A percentile compares a stretch with the other conserved stretches of the same genome.
phyloP scores from a whole-genome alignment of 2,888 invertebrate species.

The Lithodes maja region DNA sequence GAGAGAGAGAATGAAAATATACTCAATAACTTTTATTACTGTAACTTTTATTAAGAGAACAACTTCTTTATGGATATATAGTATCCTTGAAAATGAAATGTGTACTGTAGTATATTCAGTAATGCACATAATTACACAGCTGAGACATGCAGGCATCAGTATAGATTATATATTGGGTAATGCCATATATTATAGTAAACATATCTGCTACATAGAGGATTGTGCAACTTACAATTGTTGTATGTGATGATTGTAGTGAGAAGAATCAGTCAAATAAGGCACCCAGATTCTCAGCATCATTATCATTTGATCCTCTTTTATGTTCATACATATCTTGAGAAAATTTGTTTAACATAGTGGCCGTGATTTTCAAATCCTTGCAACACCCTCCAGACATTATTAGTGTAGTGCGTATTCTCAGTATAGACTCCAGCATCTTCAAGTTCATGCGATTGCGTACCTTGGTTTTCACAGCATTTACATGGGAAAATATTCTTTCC shows the following conservation, averaged over 20 bases:
- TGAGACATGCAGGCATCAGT: no score
- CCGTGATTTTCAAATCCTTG: constrained; percentile 22
- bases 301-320: not conserved
- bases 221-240: constrained; percentile 7
- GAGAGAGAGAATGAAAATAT: no score
- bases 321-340: constrained; percentile 13
- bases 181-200: not conserved
- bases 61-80: no score
- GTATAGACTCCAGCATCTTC: constrained; percentile 10
- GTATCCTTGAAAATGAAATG: no score
- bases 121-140: no score
- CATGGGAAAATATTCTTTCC: constrained; percentile 10
- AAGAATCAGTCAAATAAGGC: constrained; percentile 1
- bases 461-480: constrained; percentile 11
- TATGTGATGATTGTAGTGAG: no score
- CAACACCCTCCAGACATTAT: constrained; percentile 34
- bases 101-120: no score
- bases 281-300: not conserved
- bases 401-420: constrained; percentile 15
- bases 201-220: constrained; percentile 3
- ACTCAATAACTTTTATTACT: no score
- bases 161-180: not conserved
- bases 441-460: constrained; percentile 17
- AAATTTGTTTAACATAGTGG: constrained; percentile 18
- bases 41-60: no score